phyloP scores from a whole-genome alignment of 2,888 invertebrate species.

The Chymomyza caudatula region DNA sequence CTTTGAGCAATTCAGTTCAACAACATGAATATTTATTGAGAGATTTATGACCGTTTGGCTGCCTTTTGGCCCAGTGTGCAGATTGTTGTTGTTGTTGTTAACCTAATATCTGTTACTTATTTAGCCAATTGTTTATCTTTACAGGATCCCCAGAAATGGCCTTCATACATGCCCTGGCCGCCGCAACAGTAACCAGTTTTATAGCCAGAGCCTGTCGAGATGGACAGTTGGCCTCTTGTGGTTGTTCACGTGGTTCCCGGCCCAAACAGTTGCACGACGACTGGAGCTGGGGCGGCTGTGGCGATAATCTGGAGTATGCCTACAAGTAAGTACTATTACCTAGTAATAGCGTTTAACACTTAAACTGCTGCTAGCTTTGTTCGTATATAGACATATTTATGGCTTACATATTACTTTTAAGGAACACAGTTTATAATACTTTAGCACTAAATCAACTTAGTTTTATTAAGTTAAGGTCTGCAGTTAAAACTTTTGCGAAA shows the following conservation, averaged over 20 bases:
- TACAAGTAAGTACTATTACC: conserved; percentile 85
- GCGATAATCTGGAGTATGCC: conserved; percentile 97
- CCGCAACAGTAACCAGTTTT: conserved; percentile 93
- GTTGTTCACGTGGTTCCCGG: conserved; percentile 89
- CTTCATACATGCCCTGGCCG: conserved; percentile 92
- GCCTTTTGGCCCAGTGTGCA: too few relatives aligned
- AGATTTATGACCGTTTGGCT: too few relatives aligned
- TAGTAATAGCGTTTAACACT: too few relatives aligned
- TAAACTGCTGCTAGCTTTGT: too few relatives aligned
- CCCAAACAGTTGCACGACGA: conserved; percentile 91
- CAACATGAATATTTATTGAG: too few relatives aligned
- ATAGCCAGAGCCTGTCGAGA: conserved; percentile 94
- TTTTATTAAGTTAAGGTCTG: background rate
- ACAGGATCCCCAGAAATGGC: conserved; percentile 92
- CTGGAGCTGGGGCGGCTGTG: conserved; percentile 99
- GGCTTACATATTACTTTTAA: background rate
- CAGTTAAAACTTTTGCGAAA: background rate
- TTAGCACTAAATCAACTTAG: background rate
- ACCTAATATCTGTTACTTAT: background rate
- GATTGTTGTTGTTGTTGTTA: too few relatives aligned
- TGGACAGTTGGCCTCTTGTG: conserved; percentile 92
- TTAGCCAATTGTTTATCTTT: conserved; percentile 8
- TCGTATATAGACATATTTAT: background rate
- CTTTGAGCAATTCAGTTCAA: too few relatives aligned
- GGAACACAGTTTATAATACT: too few relatives aligned